phyloP scores from a whole-genome alignment of 1,140 invertebrate species.

The Bombus confusus region DNA sequence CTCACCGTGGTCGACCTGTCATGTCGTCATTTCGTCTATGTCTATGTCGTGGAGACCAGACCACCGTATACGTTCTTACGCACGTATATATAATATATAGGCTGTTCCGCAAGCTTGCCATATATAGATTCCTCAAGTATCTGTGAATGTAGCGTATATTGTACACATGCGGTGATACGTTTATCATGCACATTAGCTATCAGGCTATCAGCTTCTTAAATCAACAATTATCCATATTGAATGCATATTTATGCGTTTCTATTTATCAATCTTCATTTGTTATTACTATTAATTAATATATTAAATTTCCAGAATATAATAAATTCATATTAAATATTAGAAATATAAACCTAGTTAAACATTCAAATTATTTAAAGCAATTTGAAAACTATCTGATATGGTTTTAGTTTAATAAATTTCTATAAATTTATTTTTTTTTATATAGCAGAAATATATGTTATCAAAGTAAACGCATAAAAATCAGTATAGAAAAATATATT shows the following conservation, averaged over 20 bases:
- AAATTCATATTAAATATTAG: not conserved
- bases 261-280: not conserved
- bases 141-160: not conserved
- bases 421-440: too few species aligned
- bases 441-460: too few species aligned
- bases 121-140: slow-evolving; percentile 41
- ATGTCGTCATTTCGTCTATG: slow-evolving; percentile 43
- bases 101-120: slow-evolving; percentile 32
- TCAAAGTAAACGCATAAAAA: too few species aligned
- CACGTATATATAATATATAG: slow-evolving; percentile 12
- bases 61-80: not conserved
- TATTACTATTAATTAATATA: not conserved
- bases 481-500: too few species aligned
- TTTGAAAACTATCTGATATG: not conserved
- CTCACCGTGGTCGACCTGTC: slow-evolving; percentile 24
- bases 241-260: not conserved
- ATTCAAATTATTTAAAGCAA: not conserved
- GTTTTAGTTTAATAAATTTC: not conserved
- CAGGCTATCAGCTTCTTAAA: not conserved
- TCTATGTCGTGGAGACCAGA: too few species aligned
- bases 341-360: not conserved
- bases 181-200: not conserved
- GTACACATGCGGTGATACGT: not conserved
- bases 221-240: not conserved
- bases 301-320: not conserved